A percentile compares a stretch with the other conserved stretches of the same genome.
These are phyloP conservation scores for Sinhomidia bicolor DNA, from an alignment of 2,888 invertebrate genomes.

Conservation along the genomic window DNA sequence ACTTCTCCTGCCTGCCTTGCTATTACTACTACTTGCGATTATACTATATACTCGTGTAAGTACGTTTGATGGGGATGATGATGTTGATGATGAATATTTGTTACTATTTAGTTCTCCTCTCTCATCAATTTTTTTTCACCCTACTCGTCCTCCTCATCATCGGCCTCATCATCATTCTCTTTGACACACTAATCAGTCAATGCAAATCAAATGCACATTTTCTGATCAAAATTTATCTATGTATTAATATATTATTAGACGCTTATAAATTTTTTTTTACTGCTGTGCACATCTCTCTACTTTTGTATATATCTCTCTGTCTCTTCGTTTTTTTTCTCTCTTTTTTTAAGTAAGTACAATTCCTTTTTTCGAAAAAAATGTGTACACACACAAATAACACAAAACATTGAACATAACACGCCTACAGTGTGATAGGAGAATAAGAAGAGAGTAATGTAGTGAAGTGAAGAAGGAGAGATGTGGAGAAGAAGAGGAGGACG, in stretches of 20 bases:
- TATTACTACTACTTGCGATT: neutral
- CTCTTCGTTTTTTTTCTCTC: neutral
- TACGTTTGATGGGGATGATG: neutral
- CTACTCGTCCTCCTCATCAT: conserved; percentile 36
- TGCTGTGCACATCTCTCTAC: neutral
- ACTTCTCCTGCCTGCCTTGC: neutral
- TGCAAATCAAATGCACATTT: conserved; percentile 44
- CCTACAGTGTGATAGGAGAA: conserved; percentile 67
- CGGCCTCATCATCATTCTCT: conserved; percentile 53
- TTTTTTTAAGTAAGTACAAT: conserved; percentile 26
- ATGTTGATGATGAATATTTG: conserved; percentile 8
- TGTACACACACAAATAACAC: conserved; percentile 64
- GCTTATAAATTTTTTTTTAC: neutral
- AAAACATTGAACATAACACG: conserved; percentile 69
- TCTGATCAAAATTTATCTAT: neutral
- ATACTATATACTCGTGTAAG: neutral
- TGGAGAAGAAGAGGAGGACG: conserved; percentile 43
- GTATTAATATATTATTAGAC: neutral
- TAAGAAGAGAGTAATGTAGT: conserved; percentile 24
- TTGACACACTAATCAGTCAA: conserved; percentile 71
- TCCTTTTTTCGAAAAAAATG: conserved; percentile 54
- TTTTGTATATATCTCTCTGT: neutral
- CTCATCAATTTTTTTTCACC: conserved; percentile 32
- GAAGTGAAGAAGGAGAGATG: conserved; percentile 53
- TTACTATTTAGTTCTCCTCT: conserved; percentile 33